A percentile compares a stretch with the other conserved stretches of the same genome.
Conservation (phyloP, 2,113 vertebrate genomes). For the Raja brachyura region DNA sequence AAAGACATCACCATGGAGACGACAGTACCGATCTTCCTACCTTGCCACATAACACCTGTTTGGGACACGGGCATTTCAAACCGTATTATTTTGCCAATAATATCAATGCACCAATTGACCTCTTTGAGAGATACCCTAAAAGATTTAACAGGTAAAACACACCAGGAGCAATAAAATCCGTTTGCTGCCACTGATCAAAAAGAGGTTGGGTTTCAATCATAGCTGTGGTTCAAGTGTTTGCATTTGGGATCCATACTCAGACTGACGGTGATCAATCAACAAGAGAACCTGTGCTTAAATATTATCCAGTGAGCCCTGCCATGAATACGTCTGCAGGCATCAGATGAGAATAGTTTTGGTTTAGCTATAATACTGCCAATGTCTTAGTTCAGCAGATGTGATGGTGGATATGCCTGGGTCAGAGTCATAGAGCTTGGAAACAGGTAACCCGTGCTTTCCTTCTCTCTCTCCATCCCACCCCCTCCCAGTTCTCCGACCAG, state of each 20-base stretch:
- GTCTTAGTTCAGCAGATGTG: too few species aligned
- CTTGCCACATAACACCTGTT: neutral
- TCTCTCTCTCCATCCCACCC: too few species aligned
- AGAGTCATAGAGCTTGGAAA: too few species aligned
- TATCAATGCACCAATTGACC: neutral
- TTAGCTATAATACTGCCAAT: too few species aligned
- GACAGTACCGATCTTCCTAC: neutral
- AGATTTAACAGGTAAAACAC: neutral
- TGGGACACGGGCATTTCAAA: neutral
- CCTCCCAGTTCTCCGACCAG: too few species aligned
- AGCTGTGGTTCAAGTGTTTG: neutral
- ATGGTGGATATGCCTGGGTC: too few species aligned
- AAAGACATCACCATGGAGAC: neutral
- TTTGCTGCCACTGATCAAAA: neutral
- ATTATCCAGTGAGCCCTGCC: neutral
- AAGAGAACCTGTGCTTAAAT: neutral
- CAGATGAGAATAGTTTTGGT: neutral
- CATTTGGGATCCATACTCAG: neutral
- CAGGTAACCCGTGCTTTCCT: too few species aligned
- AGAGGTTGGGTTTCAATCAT: neutral
- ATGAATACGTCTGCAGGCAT: neutral
- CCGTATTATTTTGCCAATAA: neutral
- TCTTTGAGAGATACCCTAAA: neutral
- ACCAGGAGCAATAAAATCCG: neutral
- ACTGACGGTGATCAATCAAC: neutral